These are phyloP conservation scores for Tanytarsus gracilentus DNA, from an alignment of 2,888 invertebrate species.

Conservation along the genomic window DNA sequence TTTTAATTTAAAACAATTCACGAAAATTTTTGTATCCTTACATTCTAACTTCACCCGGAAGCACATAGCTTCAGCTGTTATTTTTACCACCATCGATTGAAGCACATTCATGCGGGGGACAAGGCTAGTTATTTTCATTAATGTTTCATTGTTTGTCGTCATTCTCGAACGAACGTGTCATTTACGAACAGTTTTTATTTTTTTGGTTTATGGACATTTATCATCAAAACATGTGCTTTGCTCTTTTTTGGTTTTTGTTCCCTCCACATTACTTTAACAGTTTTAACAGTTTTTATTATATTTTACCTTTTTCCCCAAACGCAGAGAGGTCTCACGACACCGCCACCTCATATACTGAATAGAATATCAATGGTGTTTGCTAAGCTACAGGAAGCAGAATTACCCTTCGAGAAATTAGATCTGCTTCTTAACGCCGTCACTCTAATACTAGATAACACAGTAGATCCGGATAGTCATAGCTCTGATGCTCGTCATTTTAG, in stretches of 20 bases:
- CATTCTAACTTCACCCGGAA: neutral
- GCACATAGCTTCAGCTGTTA: neutral
- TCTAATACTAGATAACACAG: conserved; percentile 64
- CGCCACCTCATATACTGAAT: conserved; percentile 63
- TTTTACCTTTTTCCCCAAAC: conserved; percentile 31
- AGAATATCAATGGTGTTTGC: conserved; percentile 69
- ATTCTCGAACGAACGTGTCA: conserved; percentile 22
- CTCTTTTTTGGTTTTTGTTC: conserved; percentile 15
- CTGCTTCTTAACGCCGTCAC: conserved; percentile 81
- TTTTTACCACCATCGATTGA: neutral
- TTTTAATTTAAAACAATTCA: conserved; percentile 16
- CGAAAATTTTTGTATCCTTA: neutral
- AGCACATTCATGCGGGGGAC: neutral
- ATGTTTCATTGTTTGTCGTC: conserved; percentile 5
- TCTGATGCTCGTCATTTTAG: conserved; percentile 47
- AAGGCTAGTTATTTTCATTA: conserved; percentile 21
- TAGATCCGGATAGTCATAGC: neutral
- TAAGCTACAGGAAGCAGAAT: conserved; percentile 81
- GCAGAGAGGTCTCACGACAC: conserved; percentile 64
- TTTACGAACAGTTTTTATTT: neutral
- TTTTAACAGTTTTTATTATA: conserved; percentile 26
- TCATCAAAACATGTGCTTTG: conserved; percentile 8
- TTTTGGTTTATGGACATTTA: neutral
- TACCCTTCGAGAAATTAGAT: conserved; percentile 88
- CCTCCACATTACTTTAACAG: conserved; percentile 14